A percentile compares a stretch with the other conserved stretches of the same genome.
Conservation (phyloP, 2,888 invertebrate species). For the Agapetus fuscipes region DNA sequence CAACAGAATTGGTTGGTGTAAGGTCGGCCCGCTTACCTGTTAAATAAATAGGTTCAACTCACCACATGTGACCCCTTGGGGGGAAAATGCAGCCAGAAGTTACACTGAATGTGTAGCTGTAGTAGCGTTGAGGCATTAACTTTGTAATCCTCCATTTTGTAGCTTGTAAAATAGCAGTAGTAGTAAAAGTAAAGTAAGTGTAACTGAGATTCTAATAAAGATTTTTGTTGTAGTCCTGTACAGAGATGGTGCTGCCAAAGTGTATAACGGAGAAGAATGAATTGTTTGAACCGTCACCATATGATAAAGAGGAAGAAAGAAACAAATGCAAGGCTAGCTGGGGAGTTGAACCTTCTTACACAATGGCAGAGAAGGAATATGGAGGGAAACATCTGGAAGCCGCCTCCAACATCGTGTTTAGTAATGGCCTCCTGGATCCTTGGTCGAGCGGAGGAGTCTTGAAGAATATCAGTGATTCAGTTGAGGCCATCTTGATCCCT, state of each 20-base stretch:
- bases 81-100: too few species aligned
- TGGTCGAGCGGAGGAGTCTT: constrained; percentile 82
- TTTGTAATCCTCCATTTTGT: too few species aligned
- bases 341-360: constrained; percentile 55
- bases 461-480: constrained; percentile 52
- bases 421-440: constrained; percentile 79
- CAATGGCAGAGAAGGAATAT: constrained; percentile 64
- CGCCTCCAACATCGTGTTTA: constrained; percentile 65
- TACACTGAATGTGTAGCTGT: too few species aligned
- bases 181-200: too few species aligned
- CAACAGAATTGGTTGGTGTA: too few species aligned
- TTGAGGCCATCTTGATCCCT: constrained; percentile 63
- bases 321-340: constrained; percentile 60
- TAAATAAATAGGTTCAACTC: too few species aligned
- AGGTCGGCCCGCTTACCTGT: too few species aligned
- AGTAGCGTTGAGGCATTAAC: too few species aligned
- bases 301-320: constrained; percentile 60
- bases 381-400: constrained; percentile 66
- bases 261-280: constrained; percentile 67
- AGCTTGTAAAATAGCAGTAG: too few species aligned
- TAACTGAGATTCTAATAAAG: too few species aligned
- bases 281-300: constrained; percentile 71
- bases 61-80: too few species aligned
- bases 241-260: constrained; percentile 96
- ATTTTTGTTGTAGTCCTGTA: constrained; percentile 60